These are phyloP conservation scores for Sabatieria punctata DNA, from an alignment of 2,888 invertebrate species.

Conservation along the genomic window DNA sequence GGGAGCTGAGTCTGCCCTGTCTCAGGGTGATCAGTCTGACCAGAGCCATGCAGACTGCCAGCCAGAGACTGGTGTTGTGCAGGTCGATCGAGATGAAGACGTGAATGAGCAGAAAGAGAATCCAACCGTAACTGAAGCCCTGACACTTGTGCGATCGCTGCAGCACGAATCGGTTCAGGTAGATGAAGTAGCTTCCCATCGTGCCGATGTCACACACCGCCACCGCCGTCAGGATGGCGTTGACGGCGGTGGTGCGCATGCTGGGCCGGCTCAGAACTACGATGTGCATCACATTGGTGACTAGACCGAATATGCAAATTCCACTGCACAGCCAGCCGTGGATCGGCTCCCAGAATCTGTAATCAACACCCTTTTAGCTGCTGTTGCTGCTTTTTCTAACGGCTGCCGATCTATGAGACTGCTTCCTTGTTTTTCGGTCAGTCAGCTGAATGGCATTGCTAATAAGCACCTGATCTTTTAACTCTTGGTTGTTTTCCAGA, in stretches of 20 bases:
- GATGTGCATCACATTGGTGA: conserved; percentile 19
- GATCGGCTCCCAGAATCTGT: conserved; percentile 18
- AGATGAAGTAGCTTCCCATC: conserved; percentile 18
- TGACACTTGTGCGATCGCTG: too few species aligned
- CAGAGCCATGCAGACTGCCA: conserved; percentile 20
- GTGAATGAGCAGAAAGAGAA: conserved; percentile 14
- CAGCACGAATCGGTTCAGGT: conserved; percentile 17
- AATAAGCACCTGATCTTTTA: too few species aligned
- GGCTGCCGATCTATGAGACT: too few species aligned
- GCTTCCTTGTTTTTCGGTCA: too few species aligned
- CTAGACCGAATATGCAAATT: conserved; percentile 19
- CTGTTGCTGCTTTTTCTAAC: too few species aligned
- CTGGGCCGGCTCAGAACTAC: conserved; percentile 15
- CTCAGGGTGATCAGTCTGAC: conserved; percentile 20
- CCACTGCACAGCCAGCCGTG: conserved; percentile 19
- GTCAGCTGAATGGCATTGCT: too few species aligned
- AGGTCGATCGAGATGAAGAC: conserved; percentile 19
- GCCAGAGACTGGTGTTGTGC: conserved; percentile 21
- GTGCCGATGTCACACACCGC: conserved; percentile 21
- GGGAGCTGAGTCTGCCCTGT: conserved; percentile 16
- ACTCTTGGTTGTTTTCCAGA: too few species aligned
- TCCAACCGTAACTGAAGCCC: conserved; percentile 11
- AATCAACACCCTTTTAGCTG: conserved; percentile 5
- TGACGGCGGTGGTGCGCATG: conserved; percentile 13
- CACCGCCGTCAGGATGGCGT: conserved; percentile 19